Evolutionary conservation across 2,888 invertebrate genomes (phyloP).

Genomic region (Plusia festucae): DNA sequence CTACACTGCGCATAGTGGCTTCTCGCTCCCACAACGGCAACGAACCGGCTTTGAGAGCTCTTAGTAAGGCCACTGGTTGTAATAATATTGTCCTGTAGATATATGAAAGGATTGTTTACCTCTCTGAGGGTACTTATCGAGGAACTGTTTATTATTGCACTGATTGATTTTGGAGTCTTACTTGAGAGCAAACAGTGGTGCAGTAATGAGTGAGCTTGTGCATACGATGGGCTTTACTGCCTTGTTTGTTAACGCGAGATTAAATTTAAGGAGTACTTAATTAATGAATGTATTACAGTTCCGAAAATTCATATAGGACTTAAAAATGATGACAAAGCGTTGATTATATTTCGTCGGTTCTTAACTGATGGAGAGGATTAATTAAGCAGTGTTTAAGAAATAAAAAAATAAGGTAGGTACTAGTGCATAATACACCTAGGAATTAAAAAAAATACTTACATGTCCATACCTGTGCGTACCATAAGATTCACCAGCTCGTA

Average conservation of each 20-base stretch:
- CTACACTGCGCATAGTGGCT: too few relatives aligned
- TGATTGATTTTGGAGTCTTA: constrained; percentile 31
- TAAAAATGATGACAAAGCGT: not conserved
- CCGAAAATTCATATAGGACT: not conserved
- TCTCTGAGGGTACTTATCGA: constrained; percentile 40
- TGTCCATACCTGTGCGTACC: too few relatives aligned
- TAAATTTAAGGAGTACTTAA: constrained; percentile 5
- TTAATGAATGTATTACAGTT: not conserved
- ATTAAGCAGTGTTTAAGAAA: too few relatives aligned
- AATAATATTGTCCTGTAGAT: constrained; percentile 12
- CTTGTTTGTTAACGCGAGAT: constrained; percentile 13
- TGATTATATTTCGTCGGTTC: not conserved
- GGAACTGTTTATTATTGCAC: constrained; percentile 36
- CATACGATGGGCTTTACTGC: constrained; percentile 11
- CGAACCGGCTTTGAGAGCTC: too few relatives aligned
- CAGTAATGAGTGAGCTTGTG: constrained; percentile 29
- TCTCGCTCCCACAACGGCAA: too few relatives aligned
- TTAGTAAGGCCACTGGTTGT: too few relatives aligned
- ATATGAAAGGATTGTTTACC: constrained; percentile 25
- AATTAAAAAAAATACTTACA: too few relatives aligned
- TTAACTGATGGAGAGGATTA: too few relatives aligned
- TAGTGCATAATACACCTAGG: too few relatives aligned
- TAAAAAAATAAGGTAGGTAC: too few relatives aligned
- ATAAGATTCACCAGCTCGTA: too few relatives aligned
- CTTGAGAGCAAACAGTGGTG: constrained; percentile 30